These are phyloP conservation scores for Rissa tridactyla DNA, from an alignment of 2,113 vertebrate genomes.

Conservation along the genomic window DNA sequence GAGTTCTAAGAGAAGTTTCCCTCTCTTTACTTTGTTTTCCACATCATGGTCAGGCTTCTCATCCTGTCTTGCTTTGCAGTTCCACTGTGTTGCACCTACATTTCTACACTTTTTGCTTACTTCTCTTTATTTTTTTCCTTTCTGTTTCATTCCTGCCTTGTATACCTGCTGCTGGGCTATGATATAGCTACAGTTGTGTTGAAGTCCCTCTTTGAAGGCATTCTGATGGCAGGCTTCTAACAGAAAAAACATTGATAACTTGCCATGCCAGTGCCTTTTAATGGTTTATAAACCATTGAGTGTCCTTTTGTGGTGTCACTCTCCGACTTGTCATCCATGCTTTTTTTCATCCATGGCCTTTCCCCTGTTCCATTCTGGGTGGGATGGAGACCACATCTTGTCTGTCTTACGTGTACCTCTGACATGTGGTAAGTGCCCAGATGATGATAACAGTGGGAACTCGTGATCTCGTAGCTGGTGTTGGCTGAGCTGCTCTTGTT, in stretches of 20 bases:
- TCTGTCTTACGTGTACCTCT: not conserved
- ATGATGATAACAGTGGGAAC: not conserved
- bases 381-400: not conserved
- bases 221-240: not conserved
- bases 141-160: not conserved
- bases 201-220: not conserved
- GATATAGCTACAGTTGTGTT: not conserved
- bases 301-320: not conserved
- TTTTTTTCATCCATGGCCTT: not conserved
- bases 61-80: not conserved
- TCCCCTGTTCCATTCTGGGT: not conserved
- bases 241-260: not conserved
- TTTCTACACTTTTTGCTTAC: not conserved
- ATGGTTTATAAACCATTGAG: not conserved
- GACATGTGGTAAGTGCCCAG: accelerated
- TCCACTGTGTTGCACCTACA: not conserved
- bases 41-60: not conserved
- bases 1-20: not conserved
- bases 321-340: not conserved
- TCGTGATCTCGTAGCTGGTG: not conserved
- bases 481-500: not conserved
- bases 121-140: not conserved
- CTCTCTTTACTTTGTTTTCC: not conserved
- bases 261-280: not conserved
- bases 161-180: not conserved